Evolutionary conservation across 2,797 vertebrate species (phyloP).

Genomic region (Acrossocheilus wenchowensis): DNA sequence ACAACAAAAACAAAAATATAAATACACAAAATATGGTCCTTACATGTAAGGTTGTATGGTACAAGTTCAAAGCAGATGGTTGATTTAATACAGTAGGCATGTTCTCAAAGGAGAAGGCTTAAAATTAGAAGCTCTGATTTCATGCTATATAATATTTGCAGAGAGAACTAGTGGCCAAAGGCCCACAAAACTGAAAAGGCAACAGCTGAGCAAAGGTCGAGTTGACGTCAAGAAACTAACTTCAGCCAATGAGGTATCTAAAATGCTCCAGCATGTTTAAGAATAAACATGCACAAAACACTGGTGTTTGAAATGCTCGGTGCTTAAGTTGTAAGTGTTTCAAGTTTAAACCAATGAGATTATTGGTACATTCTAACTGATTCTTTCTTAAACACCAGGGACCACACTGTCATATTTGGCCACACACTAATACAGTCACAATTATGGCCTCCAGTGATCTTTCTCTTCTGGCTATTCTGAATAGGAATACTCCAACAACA

Average conservation of each 20-base stretch:
- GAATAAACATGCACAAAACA: conserved; percentile 20
- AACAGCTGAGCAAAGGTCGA: background rate
- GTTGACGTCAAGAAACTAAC: background rate
- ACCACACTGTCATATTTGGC: conserved; percentile 3
- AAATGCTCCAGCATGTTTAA: conserved; percentile 10
- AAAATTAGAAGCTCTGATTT: conserved; percentile 17
- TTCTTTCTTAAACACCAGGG: background rate
- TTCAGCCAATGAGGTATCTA: conserved; percentile 27
- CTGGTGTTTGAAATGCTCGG: conserved; percentile 1
- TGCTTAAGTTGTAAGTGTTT: conserved; percentile 23
- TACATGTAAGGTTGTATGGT: conserved; percentile 35
- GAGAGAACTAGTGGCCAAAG: background rate
- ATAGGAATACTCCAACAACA: background rate
- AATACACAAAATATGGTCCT: conserved; percentile 45
- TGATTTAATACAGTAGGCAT: conserved; percentile 30
- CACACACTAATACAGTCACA: background rate
- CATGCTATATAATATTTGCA: background rate
- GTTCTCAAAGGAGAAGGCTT: conserved; percentile 16
- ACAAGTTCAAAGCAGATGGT: background rate
- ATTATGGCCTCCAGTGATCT: background rate
- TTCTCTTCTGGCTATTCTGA: background rate
- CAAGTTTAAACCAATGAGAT: conserved; percentile 34
- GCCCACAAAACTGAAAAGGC: conserved; percentile 6
- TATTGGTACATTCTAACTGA: conserved; percentile 7
- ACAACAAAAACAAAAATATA: conserved; percentile 9